These are phyloP conservation scores for Shinisaurus crocodilurus DNA, from an alignment of 2,113 vertebrate species.

Conservation along the genomic window DNA sequence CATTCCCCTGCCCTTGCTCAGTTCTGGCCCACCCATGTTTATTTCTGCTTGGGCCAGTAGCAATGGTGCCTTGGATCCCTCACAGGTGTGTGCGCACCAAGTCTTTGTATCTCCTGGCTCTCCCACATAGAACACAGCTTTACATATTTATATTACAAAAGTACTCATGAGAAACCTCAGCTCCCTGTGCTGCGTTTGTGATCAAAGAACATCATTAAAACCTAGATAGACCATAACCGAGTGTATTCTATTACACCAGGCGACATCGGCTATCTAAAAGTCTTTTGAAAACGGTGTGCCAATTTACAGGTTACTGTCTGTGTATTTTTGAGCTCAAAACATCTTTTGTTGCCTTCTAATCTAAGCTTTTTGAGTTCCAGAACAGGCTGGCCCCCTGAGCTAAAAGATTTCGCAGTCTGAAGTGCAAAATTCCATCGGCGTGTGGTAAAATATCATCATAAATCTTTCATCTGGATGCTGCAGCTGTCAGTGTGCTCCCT, in stretches of 20 bases:
- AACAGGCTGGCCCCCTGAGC: slow-evolving; percentile 32
- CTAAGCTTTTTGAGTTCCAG: slow-evolving; percentile 10
- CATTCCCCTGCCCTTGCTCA: not conserved
- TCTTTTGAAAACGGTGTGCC: accelerated
- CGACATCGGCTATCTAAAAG: not conserved
- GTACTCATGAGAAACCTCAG: not conserved
- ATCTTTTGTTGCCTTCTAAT: not conserved
- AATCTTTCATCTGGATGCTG: slow-evolving; percentile 33
- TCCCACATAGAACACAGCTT: accelerated
- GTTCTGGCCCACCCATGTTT: too few relatives aligned
- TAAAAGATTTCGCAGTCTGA: slow-evolving; percentile 28
- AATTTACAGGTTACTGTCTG: accelerated
- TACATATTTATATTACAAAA: not conserved
- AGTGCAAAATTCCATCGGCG: slow-evolving; percentile 34
- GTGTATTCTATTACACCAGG: not conserved
- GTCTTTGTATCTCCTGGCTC: not conserved
- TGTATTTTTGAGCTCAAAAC: not conserved
- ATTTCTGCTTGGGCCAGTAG: not conserved
- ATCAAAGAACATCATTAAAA: not conserved
- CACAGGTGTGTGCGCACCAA: accelerated
- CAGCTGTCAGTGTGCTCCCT: not conserved
- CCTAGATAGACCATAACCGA: not conserved
- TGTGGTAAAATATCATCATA: slow-evolving; percentile 33
- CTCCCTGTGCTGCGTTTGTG: not conserved
- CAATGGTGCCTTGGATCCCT: not conserved